phyloP scores from a whole-genome alignment of 23 tunicate species.

The Ascidia mentula region DNA sequence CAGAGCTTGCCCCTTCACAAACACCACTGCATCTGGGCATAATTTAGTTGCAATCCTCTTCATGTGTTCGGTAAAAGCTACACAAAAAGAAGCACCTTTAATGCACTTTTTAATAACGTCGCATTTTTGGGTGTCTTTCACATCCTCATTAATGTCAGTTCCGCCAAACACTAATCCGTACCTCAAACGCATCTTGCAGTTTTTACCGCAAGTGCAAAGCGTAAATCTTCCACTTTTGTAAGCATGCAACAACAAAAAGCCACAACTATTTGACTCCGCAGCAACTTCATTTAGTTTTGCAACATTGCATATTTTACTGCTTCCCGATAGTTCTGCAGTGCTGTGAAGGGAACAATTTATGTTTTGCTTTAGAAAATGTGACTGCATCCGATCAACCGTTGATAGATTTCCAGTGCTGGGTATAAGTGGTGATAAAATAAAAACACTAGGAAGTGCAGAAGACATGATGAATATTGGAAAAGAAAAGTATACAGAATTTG shows the following conservation, averaged over 20 bases:
- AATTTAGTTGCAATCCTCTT: slow-evolving; percentile 4
- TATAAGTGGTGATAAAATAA: background rate
- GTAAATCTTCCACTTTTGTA: slow-evolving; percentile 65
- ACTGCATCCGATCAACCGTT: background rate
- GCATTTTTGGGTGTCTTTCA: slow-evolving; percentile 28
- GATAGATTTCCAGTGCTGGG: background rate
- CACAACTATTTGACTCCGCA: background rate
- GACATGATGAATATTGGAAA: background rate
- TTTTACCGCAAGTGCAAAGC: slow-evolving; percentile 21
- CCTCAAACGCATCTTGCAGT: slow-evolving; percentile 17
- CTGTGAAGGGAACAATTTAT: background rate
- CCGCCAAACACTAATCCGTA: slow-evolving; percentile 93
- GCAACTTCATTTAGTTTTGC: background rate
- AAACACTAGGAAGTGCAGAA: background rate
- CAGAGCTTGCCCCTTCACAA: slow-evolving; percentile 67
- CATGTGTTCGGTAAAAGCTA: slow-evolving; percentile 59
- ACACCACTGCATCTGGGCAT: slow-evolving; percentile 5
- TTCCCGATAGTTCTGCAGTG: background rate
- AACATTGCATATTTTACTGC: background rate
- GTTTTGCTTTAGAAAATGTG: background rate
- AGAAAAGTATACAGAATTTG: too few relatives aligned
- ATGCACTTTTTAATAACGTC: slow-evolving; percentile 33
- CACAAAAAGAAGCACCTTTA: slow-evolving; percentile 39
- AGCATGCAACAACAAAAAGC: slow-evolving; percentile 65
- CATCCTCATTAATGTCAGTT: slow-evolving; percentile 88